Conservation (phyloP, 2,113 vertebrate genomes). For the Rhinoderma darwinii region DNA sequence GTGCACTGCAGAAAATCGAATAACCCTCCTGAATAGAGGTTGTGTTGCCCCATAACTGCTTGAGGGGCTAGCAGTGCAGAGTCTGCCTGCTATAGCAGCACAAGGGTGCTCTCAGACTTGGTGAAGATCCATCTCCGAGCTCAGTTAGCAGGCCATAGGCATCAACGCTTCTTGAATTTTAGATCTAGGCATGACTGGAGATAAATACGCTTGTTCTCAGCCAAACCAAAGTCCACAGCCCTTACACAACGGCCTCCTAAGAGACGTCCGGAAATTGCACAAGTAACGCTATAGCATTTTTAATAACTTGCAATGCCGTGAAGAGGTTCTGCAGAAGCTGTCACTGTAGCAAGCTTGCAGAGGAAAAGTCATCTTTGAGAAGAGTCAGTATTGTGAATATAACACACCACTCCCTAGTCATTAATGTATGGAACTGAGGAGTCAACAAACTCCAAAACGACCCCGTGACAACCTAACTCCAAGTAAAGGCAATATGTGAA, state of each 20-base stretch:
- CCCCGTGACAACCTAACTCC: background rate
- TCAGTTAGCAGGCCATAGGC: conserved; percentile 17
- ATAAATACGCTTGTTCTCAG: background rate
- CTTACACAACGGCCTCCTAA: background rate
- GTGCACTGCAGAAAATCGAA: conserved; percentile 59
- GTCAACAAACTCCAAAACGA: background rate
- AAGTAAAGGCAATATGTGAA: background rate
- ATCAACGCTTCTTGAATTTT: background rate
- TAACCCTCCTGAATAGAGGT: conserved; percentile 45
- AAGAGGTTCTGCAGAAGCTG: conserved; percentile 20
- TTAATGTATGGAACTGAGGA: background rate
- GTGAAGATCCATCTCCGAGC: background rate
- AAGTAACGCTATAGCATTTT: background rate
- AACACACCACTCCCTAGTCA: background rate
- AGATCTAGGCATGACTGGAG: background rate
- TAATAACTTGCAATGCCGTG: background rate
- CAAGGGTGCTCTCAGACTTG: conserved; percentile 1
- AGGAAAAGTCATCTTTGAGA: background rate
- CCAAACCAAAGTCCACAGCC: background rate
- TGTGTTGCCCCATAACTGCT: conserved; percentile 36
- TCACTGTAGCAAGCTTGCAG: background rate
- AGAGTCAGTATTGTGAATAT: background rate
- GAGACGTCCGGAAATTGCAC: background rate
- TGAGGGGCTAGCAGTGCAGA: conserved; percentile 5
- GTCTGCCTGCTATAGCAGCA: background rate